These are phyloP conservation scores for Drosophila gunungcola DNA, from an alignment of 1,140 invertebrate genomes.

Conservation along the genomic window DNA sequence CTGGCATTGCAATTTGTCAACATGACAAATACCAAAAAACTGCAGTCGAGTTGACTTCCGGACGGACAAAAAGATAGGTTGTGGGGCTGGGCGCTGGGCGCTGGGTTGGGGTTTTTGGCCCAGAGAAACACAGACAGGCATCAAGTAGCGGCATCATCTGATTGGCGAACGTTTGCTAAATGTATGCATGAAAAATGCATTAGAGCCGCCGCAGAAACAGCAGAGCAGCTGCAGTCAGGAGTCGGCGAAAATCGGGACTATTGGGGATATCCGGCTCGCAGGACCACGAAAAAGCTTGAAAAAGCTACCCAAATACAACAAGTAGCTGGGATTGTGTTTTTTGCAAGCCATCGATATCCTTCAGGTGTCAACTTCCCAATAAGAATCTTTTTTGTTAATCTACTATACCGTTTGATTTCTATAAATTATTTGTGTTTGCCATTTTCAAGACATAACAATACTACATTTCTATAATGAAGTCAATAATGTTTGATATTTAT, in stretches of 20 bases:
- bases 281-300: background rate
- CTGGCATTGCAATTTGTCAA: constrained; percentile 70
- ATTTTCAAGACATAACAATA: too few species aligned
- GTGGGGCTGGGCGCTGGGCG: background rate
- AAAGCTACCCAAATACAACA: constrained; percentile 11
- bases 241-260: background rate
- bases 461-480: too few species aligned
- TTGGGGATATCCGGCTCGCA: constrained; percentile 1
- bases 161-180: constrained; percentile 74
- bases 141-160: constrained; percentile 63
- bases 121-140: constrained; percentile 14
- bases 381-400: too few species aligned
- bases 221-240: constrained; percentile 6
- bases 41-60: constrained; percentile 35
- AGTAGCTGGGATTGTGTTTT: too few species aligned
- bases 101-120: too few species aligned
- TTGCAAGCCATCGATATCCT: too few species aligned
- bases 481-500: too few species aligned
- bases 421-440: too few species aligned
- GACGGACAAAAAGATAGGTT: constrained; percentile 29
- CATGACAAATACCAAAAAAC: constrained; percentile 64
- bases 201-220: constrained; percentile 54
- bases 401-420: too few species aligned
- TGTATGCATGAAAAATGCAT: constrained; percentile 80
- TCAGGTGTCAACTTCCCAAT: too few species aligned